Base-by-base conservation (phyloP, 2,888 invertebrate genomes). In the Mythimna impura region DNA sequence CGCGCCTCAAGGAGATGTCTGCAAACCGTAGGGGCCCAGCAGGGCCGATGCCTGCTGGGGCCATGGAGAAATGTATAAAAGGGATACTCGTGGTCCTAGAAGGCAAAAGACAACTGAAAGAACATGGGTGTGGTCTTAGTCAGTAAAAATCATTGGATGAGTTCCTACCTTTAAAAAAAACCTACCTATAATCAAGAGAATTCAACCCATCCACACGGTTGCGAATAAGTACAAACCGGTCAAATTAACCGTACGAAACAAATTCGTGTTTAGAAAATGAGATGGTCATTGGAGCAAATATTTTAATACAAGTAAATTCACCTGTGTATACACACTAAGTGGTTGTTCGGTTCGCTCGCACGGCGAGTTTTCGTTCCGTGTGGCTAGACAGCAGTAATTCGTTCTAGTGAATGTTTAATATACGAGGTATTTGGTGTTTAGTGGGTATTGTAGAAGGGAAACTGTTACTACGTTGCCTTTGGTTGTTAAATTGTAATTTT, bases 251-350 rank as follows among this genome's bases (percentile, higher is more conserved):
- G 22, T 54, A 64, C 60, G 57, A 81, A 86, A 80, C 73, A 72
- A 77, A 82, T 77, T 61, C 69, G 54, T 55, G 76, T 80, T 73
- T 73, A 78, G 66, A 74, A 76, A 80, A 80, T 77, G 80, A 81
- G 77, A 76, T 70, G 73, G 57, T 60, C 66, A 66, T 72, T 72
- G 70, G 36, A 81, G 83, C 83, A 81, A 68, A 78, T 74, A 81
- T 78, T 83, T 86, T 80, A 83, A 86, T 86, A 78, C 57, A 82
- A 80, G 77, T 78, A 86, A 78, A 75, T 80, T 71, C 76, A 86
- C 86, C 87, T 85, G 83, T 75, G 79, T 55, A 75, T 66, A 69
- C 70, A 80, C 78, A 86, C 75, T 75, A 70, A 64, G 77, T 50
- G 85, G 79, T 84, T 77, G 78, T 83, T 61, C 71, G 64, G 67